Conservation (phyloP, 2,113 vertebrate genomes). For the Pseudolaguvia tuberculata region DNA sequence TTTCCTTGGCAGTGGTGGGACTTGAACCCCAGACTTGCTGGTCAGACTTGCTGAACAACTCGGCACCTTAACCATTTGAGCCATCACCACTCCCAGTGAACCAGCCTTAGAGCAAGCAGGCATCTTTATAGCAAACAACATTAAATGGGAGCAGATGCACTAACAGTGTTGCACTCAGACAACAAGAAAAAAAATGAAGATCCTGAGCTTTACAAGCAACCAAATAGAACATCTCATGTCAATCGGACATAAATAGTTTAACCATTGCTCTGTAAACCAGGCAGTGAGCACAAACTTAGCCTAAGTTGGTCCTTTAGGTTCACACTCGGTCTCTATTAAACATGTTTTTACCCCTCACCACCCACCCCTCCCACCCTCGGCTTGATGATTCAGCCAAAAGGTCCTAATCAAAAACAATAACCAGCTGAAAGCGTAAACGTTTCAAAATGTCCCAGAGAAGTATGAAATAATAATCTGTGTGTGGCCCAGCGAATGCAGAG, state of each 20-base stretch:
- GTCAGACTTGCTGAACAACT: too few relatives aligned
- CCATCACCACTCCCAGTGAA: too few relatives aligned
- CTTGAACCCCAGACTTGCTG: too few relatives aligned
- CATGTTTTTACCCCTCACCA: slow-evolving; percentile 58
- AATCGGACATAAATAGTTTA: slow-evolving; percentile 62
- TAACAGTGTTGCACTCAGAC: background rate
- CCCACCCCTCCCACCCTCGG: background rate
- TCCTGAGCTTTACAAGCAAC: slow-evolving; percentile 50
- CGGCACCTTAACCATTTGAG: too few relatives aligned
- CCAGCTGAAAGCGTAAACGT: slow-evolving; percentile 83
- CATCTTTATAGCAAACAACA: slow-evolving; percentile 26
- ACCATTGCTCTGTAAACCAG: slow-evolving; percentile 62
- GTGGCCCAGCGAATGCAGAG: slow-evolving; percentile 90
- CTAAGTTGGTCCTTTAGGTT: slow-evolving; percentile 57
- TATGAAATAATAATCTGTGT: slow-evolving; percentile 98
- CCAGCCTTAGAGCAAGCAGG: slow-evolving; percentile 6
- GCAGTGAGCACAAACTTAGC: slow-evolving; percentile 57
- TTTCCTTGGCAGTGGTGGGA: too few relatives aligned
- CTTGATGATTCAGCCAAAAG: slow-evolving; percentile 59
- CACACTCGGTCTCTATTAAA: slow-evolving; percentile 64
- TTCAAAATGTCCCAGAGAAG: slow-evolving; percentile 82
- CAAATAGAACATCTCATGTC: slow-evolving; percentile 60
- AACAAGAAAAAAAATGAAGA: slow-evolving; percentile 42
- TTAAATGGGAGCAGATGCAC: slow-evolving; percentile 35
- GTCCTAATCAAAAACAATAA: slow-evolving; percentile 99